Evolutionary conservation across 1,140 invertebrate genomes (phyloP).

Genomic region (Drosophila aff.): DNA sequence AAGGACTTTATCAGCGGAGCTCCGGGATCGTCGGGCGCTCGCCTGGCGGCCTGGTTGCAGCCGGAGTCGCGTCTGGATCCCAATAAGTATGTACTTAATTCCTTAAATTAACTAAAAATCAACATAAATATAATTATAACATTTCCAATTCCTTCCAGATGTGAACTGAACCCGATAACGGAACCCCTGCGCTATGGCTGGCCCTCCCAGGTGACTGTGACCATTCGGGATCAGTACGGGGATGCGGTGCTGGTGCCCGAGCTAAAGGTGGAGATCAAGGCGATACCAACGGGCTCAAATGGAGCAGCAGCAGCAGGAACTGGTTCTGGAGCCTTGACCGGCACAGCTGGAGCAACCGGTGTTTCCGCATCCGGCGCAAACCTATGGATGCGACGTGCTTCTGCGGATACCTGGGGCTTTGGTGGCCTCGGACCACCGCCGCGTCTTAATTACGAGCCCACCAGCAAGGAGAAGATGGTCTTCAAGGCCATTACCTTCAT

Average conservation of each 20-base stretch:
- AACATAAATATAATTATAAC: not conserved
- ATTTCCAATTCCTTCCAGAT: slow-evolving; percentile 77
- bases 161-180: slow-evolving; percentile 91
- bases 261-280: slow-evolving; percentile 89
- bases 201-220: slow-evolving; percentile 92
- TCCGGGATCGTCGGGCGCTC: slow-evolving; percentile 94
- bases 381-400: slow-evolving; percentile 29
- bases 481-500: slow-evolving; percentile 98
- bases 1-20: slow-evolving; percentile 96
- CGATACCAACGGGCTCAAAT: slow-evolving; percentile 75
- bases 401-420: slow-evolving; percentile 24
- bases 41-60: slow-evolving; percentile 97
- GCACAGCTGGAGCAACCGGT: slow-evolving; percentile 49
- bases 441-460: slow-evolving; percentile 94
- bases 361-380: slow-evolving; percentile 45
- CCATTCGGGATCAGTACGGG: slow-evolving; percentile 96
- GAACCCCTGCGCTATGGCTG: slow-evolving; percentile 93
- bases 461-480: slow-evolving; percentile 94
- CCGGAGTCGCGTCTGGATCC: slow-evolving; percentile 97
- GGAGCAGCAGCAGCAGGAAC: slow-evolving; percentile 82
- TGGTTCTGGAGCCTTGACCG: slow-evolving; percentile 29
- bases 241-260: slow-evolving; percentile 93
- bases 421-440: slow-evolving; percentile 87
- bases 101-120: no score
- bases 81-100: slow-evolving; percentile 84